Evolutionary conservation across 2,888 invertebrate genomes (phyloP), one percentile per base, ranked within the genome.

Genomic region (Bellardia pandia): DNA sequence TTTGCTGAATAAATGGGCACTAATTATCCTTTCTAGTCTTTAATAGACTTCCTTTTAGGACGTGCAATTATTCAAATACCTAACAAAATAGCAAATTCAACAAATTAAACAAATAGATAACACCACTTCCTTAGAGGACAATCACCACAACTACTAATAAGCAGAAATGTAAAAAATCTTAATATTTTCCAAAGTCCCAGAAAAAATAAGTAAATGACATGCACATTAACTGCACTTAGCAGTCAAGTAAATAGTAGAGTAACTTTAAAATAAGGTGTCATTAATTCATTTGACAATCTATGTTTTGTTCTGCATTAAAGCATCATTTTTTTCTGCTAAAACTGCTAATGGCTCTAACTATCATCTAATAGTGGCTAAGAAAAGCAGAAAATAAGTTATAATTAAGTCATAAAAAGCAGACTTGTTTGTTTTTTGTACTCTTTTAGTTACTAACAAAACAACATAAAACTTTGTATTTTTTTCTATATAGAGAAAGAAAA

Each of bases 321-420:
- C 42, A 16, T 23, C 11, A 14, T 53, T 53, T 14, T 30, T 53
- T 71, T n/a, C 11, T 11, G 11, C 23, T 14, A 7, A 40, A 45
- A 7, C 23, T 30, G 48, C 48, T 45, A 80, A 74, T 85, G 79
- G 16, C 42, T 62, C 11, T 23, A 60, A 68, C 71, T 37, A 11
- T 33, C 16, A 9, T 56, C 64, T 62, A 77, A 48, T 71, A 40
- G 14, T 48, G 68, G 45, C 51, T 60, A 33, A 71, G 30, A 8
- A 40, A 30, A 68, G 16, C 53, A 33, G 23, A 60, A 56, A 81
- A 85, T 68, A 85, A 87, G 51, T 64, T 69, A 85, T 85, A 87
- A 87, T 87, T 87, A 85, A 87, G 85, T 81, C 77, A 81, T 85
- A 81, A 87, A 87, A 84, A 77, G 11, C 64, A 56, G 68, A 56